Evolutionary conservation across 2,797 vertebrate genomes (phyloP).

Genomic region (Crax fasciolata): DNA sequence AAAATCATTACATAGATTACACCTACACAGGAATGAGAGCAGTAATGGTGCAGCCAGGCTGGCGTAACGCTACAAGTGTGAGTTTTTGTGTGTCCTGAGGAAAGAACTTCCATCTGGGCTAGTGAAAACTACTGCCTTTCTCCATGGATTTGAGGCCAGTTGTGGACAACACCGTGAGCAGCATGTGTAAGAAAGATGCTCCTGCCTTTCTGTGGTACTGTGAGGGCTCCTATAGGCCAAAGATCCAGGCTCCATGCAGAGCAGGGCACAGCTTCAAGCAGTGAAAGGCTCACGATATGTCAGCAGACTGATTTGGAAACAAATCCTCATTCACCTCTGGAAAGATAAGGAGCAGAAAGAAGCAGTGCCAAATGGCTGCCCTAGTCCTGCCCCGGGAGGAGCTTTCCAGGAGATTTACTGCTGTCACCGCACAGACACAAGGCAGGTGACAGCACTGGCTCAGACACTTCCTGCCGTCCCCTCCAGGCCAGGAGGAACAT

Average conservation of each 20-base stretch:
- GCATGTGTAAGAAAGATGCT: not conserved
- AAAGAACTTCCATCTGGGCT: not conserved
- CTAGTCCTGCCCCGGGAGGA: not conserved
- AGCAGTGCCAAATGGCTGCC: not conserved
- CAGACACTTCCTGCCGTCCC: not conserved
- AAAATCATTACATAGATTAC: not conserved
- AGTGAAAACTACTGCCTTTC: not conserved
- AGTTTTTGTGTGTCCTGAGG: not conserved
- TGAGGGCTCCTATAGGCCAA: not conserved
- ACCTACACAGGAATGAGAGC: not conserved
- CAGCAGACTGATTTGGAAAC: not conserved
- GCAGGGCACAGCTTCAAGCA: not conserved
- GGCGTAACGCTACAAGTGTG: not conserved
- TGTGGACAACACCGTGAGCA: fast-evolving
- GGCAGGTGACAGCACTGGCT: not conserved
- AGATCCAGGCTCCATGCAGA: not conserved
- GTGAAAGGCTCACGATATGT: not conserved
- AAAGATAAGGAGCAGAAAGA: not conserved
- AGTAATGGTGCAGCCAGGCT: fast-evolving
- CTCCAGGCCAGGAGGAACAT: not conserved
- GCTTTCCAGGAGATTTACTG: not conserved
- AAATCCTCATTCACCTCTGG: not conserved
- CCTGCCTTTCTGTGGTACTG: not conserved
- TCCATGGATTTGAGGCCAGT: not conserved
- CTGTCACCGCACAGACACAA: not conserved